Base-by-base conservation (phyloP, 2,113 vertebrate genomes). In the Argyrosomus japonicus region DNA sequence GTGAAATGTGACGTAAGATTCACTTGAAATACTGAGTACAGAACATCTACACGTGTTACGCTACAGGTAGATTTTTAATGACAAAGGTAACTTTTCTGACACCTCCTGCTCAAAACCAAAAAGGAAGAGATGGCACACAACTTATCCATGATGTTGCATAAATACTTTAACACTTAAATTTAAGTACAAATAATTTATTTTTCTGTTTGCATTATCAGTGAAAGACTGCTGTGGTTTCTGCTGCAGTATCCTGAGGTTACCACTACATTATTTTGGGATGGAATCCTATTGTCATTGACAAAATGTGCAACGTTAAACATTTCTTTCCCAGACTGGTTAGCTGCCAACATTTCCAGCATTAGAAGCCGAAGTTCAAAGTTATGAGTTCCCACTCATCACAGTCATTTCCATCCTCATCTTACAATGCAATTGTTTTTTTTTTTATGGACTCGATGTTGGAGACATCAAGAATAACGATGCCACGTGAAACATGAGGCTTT, bases 371-470 rank as follows among this genome's bases (percentile, higher is more conserved):
- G 27, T 75, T 23, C 21, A 64, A 64, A 56, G 18, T 65, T 29
- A 57, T 58, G 56, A 58, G 56, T 21, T 77, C 12, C 36, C 51
- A 6, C 40, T 67, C 62, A 62, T 68, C 54, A 51, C 62, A 60
- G 21, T 67, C 12, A 6, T 81, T 75, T 63, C 60, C 81, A 68
- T 75, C 79, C 79, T 80, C 61, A 14, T 73, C 61, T 68, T 71
- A 45, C 65, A 54, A 36, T 70, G 64, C 53, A 81, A 45, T 75
- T 74, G 79, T 83, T 75, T 86, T 6, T 36, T 36, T 32, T 40
- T 40, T 79, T 82, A 89, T 88, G 79, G 87, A 82, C 75, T 71
- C 54, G 14, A 36, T 68, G 64, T 81, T 68, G n/a, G 48, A 79
- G 74, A n/a, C 74, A 74, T 47, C 79, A 54, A 85, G 75, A 86